These are phyloP conservation scores for Formica selysi DNA, from an alignment of 1,140 invertebrate species.

Conservation along the genomic window DNA sequence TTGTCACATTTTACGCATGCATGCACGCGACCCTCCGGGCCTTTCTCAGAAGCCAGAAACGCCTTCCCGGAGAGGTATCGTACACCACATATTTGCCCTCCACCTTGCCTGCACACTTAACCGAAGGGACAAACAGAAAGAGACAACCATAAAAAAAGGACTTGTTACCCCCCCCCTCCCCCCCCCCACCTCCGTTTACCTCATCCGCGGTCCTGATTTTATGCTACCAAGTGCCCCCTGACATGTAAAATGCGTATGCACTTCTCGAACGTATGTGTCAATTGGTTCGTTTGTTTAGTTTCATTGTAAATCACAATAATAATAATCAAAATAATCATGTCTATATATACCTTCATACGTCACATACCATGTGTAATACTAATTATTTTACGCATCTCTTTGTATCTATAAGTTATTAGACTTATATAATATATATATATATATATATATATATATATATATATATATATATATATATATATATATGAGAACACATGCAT, in stretches of 20 bases:
- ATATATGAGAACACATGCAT: slow-evolving; percentile 73
- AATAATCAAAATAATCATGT: slow-evolving; percentile 53
- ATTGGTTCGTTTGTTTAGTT: slow-evolving; percentile 62
- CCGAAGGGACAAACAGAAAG: slow-evolving; percentile 36
- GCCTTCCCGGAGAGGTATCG: slow-evolving; percentile 72
- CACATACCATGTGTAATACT: slow-evolving; percentile 74
- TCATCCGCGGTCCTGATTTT: slow-evolving; percentile 19
- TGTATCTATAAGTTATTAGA: slow-evolving; percentile 76
- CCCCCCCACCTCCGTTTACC: background rate
- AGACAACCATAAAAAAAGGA: slow-evolving; percentile 7
- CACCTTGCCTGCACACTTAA: slow-evolving; percentile 71
- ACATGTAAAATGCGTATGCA: slow-evolving; percentile 65
- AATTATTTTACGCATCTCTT: slow-evolving; percentile 77
- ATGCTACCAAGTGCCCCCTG: slow-evolving; percentile 16
- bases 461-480: slow-evolving; percentile 58
- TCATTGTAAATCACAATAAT: slow-evolving; percentile 62
- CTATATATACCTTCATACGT: slow-evolving; percentile 51
- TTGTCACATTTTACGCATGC: slow-evolving; percentile 52
- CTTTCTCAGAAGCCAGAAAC: slow-evolving; percentile 80
- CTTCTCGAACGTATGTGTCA: slow-evolving; percentile 49
- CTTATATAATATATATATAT: slow-evolving; percentile 27
- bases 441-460: background rate
- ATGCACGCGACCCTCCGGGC: slow-evolving; percentile 70
- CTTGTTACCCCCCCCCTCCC: background rate
- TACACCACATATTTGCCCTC: slow-evolving; percentile 55